Conservation (phyloP, 2,797 vertebrate species). For the Phylloscopus collybita region DNA sequence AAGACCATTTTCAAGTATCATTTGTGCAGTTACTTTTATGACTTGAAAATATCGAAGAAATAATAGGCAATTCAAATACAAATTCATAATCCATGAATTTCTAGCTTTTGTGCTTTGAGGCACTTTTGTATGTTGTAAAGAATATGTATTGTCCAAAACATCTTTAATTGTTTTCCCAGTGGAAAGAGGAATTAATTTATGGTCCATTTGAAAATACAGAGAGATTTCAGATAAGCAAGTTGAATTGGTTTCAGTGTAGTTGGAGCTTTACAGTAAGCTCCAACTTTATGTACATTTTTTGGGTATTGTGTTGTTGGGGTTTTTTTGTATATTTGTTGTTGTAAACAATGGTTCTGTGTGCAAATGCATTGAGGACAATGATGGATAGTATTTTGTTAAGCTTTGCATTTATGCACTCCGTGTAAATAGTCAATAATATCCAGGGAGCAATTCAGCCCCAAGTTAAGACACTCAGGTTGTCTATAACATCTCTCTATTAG, state of each 20-base stretch:
- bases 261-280: background rate
- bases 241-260: background rate
- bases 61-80: background rate
- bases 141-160: background rate
- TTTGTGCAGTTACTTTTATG: background rate
- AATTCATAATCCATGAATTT: background rate
- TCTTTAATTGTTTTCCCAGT: background rate
- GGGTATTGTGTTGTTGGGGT: fast-evolving
- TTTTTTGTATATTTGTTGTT: background rate
- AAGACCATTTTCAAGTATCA: background rate
- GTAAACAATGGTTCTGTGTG: background rate
- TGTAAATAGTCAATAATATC: background rate
- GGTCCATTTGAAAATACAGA: background rate
- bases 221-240: background rate
- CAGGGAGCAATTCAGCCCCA: background rate
- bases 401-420: background rate
- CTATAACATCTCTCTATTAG: background rate
- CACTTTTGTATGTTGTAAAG: background rate
- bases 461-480: background rate
- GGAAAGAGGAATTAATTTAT: background rate
- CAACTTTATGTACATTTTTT: background rate
- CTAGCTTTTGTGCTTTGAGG: background rate
- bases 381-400: background rate
- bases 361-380: fast-evolving
- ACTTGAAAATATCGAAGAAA: background rate